Evolutionary conservation across 2,888 invertebrate species (phyloP).

Genomic region (Ligdia adustata): DNA sequence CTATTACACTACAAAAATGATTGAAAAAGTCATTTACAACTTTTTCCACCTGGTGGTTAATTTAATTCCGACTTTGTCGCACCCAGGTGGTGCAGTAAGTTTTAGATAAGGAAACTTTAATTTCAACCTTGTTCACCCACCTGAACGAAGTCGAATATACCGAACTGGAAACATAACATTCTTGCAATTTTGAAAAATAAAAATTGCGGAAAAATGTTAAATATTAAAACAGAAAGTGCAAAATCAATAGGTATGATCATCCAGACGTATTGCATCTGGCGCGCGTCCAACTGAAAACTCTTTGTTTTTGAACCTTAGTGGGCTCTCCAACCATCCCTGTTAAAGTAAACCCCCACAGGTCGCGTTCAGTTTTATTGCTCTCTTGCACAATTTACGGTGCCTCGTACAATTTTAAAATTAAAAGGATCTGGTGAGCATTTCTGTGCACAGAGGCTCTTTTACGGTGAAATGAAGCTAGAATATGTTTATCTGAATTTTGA

Average conservation of each 20-base stretch:
- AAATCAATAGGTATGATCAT: conserved; percentile 20
- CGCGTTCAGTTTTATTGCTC: conserved; percentile 38
- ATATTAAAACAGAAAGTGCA: conserved; percentile 8
- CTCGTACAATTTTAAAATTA: conserved; percentile 41
- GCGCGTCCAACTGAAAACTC: conserved; percentile 41
- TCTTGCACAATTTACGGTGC: conserved; percentile 42
- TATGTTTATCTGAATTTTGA: conserved; percentile 5
- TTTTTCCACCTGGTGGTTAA: too few species aligned
- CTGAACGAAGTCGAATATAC: too few species aligned
- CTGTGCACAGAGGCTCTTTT: conserved; percentile 13
- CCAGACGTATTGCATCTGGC: conserved; percentile 38
- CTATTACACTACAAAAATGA: too few species aligned
- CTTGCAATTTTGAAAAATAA: too few species aligned
- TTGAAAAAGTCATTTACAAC: too few species aligned
- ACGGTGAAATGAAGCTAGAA: conserved; percentile 8
- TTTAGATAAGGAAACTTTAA: too few species aligned
- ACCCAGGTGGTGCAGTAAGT: too few species aligned
- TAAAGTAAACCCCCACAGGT: conserved; percentile 30
- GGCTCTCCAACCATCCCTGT: conserved; percentile 33
- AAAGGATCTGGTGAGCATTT: conserved; percentile 22
- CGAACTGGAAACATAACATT: too few species aligned
- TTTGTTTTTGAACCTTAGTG: conserved; percentile 37
- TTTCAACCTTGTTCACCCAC: too few species aligned
- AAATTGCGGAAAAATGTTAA: too few species aligned
- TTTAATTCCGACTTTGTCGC: too few species aligned